Evolutionary conservation across 2,888 invertebrate species (phyloP), one percentile per base, ranked within the genome.

Genomic region (Pardosa pseudoannulata): DNA sequence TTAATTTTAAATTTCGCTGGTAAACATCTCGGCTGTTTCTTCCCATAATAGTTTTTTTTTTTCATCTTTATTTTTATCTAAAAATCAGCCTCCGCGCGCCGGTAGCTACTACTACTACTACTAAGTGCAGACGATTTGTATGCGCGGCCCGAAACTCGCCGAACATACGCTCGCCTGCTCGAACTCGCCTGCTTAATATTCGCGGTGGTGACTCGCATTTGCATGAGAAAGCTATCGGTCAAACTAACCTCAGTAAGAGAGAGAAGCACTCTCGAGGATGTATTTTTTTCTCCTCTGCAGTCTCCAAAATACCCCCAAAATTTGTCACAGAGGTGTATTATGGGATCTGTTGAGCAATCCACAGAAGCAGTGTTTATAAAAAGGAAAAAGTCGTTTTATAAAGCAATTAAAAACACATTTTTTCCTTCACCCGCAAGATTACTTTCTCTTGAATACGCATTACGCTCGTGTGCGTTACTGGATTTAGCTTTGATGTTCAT

Each of bases 61-160:
- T 56, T n/a, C n/a, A n/a, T n/a, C n/a, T n/a, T n/a, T n/a, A n/a
- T n/a, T 56, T 56, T 56, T 56, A 56, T 56, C 56, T 56, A 19
- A 56, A 56, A 23, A 56, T 56, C 56, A 56, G 56, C 56, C 56
- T 56, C 56, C 56, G 56, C 56, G 56, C 41, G n/a, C 36, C 36
- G 23, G 23, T 56, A 23, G 23, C n/a, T n/a, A n/a, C n/a, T n/a
- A n/a, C n/a, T n/a, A n/a, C n/a, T n/a, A n/a, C n/a, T n/a, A n/a
- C 5, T 56, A 56, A 56, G 16, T 23, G 56, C 23, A n/a, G n/a
- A 5, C 56, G 0, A 56, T 56, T 56, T 56, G 56, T 56, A 56
- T 56, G 56, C 56, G 23, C 56, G 23, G 23, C 5, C 56, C 23
- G 23, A 23, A n/a, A n/a, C n/a, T 23, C 13, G 56, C 5, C 56